These are phyloP conservation scores for Neofelis nebulosa DNA, from an alignment of 2,113 vertebrate genomes.

Conservation along the genomic window DNA sequence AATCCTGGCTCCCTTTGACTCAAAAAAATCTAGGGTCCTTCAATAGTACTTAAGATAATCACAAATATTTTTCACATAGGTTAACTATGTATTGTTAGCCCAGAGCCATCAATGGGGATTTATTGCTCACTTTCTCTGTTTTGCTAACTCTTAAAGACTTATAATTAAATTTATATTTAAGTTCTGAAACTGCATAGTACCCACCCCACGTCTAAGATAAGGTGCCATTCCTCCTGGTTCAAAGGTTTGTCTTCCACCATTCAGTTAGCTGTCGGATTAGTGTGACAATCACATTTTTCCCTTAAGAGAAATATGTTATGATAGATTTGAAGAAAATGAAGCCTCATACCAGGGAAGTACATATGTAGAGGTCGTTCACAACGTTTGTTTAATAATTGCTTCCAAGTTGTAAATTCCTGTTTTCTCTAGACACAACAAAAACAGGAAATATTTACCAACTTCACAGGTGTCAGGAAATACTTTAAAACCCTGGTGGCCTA, in stretches of 20 bases:
- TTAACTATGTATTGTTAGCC: not conserved
- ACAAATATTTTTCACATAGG: not conserved
- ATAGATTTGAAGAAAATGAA: conserved; percentile 66
- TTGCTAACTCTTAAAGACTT: not conserved
- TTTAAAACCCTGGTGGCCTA: conserved; percentile 73
- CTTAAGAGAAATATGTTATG: not conserved
- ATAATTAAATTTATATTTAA: not conserved
- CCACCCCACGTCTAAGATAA: not conserved
- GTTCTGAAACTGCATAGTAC: not conserved
- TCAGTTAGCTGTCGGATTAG: not conserved
- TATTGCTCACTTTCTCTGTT: not conserved
- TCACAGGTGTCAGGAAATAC: conserved; percentile 97
- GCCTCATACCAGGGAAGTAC: conserved; percentile 42
- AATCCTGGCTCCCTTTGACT: not conserved
- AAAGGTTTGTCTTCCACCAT: not conserved
- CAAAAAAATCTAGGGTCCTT: not conserved
- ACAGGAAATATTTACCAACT: conserved; percentile 95
- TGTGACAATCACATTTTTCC: not conserved
- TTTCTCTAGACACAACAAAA: conserved; percentile 96
- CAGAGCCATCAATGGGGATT: not conserved
- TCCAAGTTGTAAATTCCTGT: conserved; percentile 89
- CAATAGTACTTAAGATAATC: not conserved
- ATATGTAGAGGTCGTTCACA: conserved; percentile 34
- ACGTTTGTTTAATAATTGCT: conserved; percentile 82
- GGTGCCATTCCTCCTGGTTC: not conserved